These are phyloP conservation scores for Crotophaga sulcirostris DNA, from an alignment of 2,113 vertebrate species.

Conservation along the genomic window DNA sequence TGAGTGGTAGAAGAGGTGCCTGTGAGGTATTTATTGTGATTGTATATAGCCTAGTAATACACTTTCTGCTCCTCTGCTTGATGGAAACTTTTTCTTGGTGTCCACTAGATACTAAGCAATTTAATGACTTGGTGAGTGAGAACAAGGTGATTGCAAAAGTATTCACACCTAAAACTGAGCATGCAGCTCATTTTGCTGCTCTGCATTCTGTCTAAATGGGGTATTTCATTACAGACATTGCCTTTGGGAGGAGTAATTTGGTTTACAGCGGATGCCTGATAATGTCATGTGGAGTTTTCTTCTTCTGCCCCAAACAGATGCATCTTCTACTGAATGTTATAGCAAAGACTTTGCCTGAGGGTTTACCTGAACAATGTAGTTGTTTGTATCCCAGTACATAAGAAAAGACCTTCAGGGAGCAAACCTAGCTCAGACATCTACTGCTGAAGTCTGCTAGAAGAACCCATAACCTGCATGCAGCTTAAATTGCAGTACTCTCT, in stretches of 20 bases:
- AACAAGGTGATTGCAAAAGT: not conserved
- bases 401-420: not conserved
- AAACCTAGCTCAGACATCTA: not conserved
- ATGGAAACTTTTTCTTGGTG: not conserved
- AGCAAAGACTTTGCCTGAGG: not conserved
- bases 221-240: not conserved
- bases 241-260: not conserved
- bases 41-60: not conserved
- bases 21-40: not conserved
- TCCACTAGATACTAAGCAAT: not conserved
- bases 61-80: not conserved
- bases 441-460: not conserved
- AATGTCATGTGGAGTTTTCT: not conserved
- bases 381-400: not conserved
- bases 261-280: not conserved
- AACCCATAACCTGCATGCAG: not conserved
- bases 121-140: not conserved
- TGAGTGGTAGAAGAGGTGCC: not conserved
- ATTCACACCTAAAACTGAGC: not conserved
- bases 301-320: not conserved
- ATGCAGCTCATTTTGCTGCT: not conserved
- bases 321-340: not conserved
- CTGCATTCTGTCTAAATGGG: not conserved
- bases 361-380: not conserved
- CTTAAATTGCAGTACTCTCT: not conserved